These are phyloP conservation scores for Conistra vaccinii DNA, from an alignment of 2,888 invertebrate genomes.

Conservation along the genomic window DNA sequence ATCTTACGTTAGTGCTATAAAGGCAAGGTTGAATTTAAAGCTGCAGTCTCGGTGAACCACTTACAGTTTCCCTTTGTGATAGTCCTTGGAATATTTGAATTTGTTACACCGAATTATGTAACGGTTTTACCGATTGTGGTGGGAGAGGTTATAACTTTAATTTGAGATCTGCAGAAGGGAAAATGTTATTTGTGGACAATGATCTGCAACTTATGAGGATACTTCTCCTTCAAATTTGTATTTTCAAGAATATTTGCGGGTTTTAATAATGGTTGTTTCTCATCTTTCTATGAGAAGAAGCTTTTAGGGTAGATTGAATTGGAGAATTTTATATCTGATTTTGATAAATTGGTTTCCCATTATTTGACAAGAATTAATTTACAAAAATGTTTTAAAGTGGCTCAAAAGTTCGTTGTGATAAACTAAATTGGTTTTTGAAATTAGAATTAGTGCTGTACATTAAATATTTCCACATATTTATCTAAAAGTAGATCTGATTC, in stretches of 20 bases:
- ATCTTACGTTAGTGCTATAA: constrained; percentile 12
- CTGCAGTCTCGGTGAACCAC: constrained; percentile 4
- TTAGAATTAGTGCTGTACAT: background rate
- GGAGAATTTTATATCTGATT: background rate
- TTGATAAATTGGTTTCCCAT: no score
- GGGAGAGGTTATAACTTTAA: constrained; percentile 24
- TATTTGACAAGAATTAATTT: background rate
- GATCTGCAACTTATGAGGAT: background rate
- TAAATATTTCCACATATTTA: background rate
- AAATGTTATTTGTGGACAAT: constrained; percentile 25
- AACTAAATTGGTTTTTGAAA: background rate
- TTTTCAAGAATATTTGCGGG: background rate
- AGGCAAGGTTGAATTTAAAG: constrained; percentile 38
- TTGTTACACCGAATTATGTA: constrained; percentile 59
- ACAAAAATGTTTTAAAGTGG: background rate
- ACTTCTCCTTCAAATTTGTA: background rate
- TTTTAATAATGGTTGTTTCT: background rate
- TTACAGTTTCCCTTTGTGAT: constrained; percentile 49
- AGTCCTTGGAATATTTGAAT: constrained; percentile 58
- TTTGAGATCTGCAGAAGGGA: constrained; percentile 16
- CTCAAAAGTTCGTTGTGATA: background rate
- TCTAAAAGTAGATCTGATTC: background rate
- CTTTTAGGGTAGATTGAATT: background rate
- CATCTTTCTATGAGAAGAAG: background rate
- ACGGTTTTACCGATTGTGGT: constrained; percentile 24